A percentile compares a stretch with the other conserved stretches of the same genome.
Evolutionary conservation across 2,888 invertebrate genomes (phyloP).

Genomic region (Ferdinandea cuprea): DNA sequence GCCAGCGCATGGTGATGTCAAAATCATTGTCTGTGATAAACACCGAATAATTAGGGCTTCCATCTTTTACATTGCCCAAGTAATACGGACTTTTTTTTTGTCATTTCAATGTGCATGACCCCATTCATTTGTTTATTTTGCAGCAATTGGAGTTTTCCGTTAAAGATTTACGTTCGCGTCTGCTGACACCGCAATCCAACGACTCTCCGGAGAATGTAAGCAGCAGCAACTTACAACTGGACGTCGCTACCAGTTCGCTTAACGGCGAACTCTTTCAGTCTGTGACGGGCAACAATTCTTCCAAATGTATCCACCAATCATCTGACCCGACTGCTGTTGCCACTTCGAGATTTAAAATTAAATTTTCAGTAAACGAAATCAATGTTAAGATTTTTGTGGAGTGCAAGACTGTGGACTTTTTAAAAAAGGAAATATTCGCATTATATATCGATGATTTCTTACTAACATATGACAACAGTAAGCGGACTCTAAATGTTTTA

Average conservation of each 20-base stretch:
- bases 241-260: neutral
- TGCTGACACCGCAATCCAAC: constrained; percentile 75
- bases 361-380: constrained; percentile 79
- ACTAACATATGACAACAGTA: constrained; percentile 77
- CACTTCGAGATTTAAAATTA: constrained; percentile 75
- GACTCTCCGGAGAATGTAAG: constrained; percentile 34
- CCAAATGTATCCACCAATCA: constrained; percentile 78
- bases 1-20: constrained; percentile 85
- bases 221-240: constrained; percentile 4
- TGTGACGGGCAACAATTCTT: constrained; percentile 34
- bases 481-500: constrained; percentile 77
- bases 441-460: constrained; percentile 80
- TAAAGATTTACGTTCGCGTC: constrained; percentile 81
- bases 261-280: constrained; percentile 39
- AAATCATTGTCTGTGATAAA: constrained; percentile 82
- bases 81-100: too few relatives aligned
- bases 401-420: constrained; percentile 76
- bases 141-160: constrained; percentile 82
- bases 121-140: constrained; percentile 33
- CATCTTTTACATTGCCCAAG: constrained; percentile 81
- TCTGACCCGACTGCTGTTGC: constrained; percentile 72
- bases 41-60: constrained; percentile 80
- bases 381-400: constrained; percentile 80
- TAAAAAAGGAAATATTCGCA: constrained; percentile 81
- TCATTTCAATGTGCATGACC: too few relatives aligned